Evolutionary conservation across 2,888 invertebrate genomes (phyloP).

Genomic region (Spisula solida): DNA sequence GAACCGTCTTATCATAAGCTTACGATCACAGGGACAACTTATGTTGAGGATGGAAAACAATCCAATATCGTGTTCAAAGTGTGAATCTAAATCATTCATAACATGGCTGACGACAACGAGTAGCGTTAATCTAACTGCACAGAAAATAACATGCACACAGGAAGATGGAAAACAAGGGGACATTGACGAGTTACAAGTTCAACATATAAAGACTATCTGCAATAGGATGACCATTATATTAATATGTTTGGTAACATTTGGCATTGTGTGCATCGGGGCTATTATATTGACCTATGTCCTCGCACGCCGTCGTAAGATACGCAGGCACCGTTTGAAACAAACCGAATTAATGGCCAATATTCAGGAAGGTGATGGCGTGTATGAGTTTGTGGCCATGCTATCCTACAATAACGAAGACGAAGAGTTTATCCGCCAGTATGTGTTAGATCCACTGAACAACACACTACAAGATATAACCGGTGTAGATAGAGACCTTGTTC

Average conservation of each 20-base stretch:
- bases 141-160: neutral
- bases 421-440: constrained; percentile 12
- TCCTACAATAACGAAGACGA: constrained; percentile 24
- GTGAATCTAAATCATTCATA: neutral
- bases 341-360: neutral
- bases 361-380: neutral
- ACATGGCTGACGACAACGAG: neutral
- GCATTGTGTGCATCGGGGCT: neutral
- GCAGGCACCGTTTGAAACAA: neutral
- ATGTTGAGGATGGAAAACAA: neutral
- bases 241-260: neutral
- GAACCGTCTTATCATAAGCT: neutral
- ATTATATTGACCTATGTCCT: neutral
- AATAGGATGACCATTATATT: neutral
- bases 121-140: neutral
- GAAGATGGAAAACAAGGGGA: neutral
- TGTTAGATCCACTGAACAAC: neutral
- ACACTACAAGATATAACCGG: constrained; percentile 23
- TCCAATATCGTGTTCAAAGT: constrained; percentile 16
- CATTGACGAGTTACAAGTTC: neutral
- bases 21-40: neutral
- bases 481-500: constrained; percentile 21
- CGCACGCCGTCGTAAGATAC: neutral
- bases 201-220: neutral
- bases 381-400: constrained; percentile 27